Evolutionary conservation across 2,113 vertebrate genomes (phyloP), one percentile per base, ranked within the genome.

Genomic region (Hystrix cristata): DNA sequence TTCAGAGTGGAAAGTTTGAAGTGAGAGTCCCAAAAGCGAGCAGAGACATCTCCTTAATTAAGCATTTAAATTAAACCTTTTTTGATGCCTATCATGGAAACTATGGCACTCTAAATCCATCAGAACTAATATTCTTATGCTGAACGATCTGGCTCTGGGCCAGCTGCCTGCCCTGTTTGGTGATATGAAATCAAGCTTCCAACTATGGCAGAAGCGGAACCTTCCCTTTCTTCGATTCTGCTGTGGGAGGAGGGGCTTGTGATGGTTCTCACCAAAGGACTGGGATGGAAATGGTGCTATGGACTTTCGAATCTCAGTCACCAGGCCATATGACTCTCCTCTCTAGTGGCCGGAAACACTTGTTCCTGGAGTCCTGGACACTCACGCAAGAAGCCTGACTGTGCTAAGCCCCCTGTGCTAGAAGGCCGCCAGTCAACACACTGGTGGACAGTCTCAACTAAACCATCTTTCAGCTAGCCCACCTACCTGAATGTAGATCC

Each of bases 401-500:
- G 7, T 3, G 6, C 29, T 1, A 1, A 84, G 46, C 19, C n/a
- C 55, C 18, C 23, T 9, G 12, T 13, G 43, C 78, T 4, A 34
- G 82, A 86, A 43, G n/a, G 25, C 23, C 82, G 43, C 55, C 1
- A 0, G n/a, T 27, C 15, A 19, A 3, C 27, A 8, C 6, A 0
- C 23, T 27, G 60, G 21, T 23, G n/a, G 27, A 10, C 25, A 2
- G 15, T 5, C n/a, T 31, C 29, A 83, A 0, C 16, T 6, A 14
- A 38, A 14, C 25, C 4, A 7, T 23, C 48, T 25, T 25, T 23
- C 19, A 81, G 31, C 18, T 15, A 53, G 7, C 65, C 18, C 38
- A 23, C 34, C 21, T 2, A 15, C 9, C 29, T 6, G 1, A 19
- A 48, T 21, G 5, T 1, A 0, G 5, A 31, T 21, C 11, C 48